These are phyloP conservation scores for Edolisoma coerulescens DNA, from an alignment of 2,113 vertebrate genomes.

Conservation along the genomic window DNA sequence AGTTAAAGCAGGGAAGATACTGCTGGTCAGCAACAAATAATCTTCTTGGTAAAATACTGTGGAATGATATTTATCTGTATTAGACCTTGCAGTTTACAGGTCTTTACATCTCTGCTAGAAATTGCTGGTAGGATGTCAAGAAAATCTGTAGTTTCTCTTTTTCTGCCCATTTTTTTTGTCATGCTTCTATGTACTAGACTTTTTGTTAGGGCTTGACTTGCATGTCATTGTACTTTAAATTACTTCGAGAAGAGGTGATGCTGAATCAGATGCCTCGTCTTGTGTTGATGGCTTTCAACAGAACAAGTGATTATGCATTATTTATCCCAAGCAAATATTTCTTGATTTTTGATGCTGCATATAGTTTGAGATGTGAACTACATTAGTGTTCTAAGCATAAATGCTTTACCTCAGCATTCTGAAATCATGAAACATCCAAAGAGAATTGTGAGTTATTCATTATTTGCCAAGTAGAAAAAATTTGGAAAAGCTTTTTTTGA, in stretches of 20 bases:
- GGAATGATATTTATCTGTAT: background rate
- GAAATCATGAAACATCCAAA: background rate
- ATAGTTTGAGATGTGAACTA: background rate
- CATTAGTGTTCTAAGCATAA: background rate
- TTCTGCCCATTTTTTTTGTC: background rate
- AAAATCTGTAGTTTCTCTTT: background rate
- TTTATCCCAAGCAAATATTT: background rate
- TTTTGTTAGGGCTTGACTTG: background rate
- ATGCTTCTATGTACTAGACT: accelerated
- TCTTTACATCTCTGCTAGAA: background rate
- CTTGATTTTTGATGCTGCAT: background rate
- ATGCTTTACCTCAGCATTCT: background rate
- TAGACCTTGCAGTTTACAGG: background rate
- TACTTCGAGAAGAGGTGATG: background rate
- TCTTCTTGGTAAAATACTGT: background rate
- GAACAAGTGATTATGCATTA: background rate
- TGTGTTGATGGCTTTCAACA: background rate
- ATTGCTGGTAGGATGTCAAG: background rate
- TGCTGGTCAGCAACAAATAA: background rate
- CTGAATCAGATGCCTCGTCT: background rate
- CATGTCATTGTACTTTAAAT: background rate
- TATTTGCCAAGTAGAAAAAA: background rate
- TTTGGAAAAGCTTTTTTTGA: background rate
- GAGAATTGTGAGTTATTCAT: background rate
- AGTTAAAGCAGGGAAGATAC: background rate